Base-by-base conservation (phyloP, 2,797 vertebrate species). In the Lates japonicus region DNA sequence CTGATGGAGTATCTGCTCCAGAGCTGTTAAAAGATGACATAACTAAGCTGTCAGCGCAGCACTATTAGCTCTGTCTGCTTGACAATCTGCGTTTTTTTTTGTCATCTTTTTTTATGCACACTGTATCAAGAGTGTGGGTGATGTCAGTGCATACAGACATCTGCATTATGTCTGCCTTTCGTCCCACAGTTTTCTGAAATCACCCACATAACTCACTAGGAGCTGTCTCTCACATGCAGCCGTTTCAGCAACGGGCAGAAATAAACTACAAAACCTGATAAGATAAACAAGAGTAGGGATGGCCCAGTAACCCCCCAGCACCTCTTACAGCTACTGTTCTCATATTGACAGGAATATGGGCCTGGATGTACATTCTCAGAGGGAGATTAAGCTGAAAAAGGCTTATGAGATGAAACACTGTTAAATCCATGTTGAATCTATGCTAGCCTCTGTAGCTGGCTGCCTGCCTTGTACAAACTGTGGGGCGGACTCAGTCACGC, bases 361-460 rank as follows among this genome's bases (percentile, higher is more conserved):
- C 84, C 83, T 76, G 76, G 84, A 67, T 91, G 84, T 86, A 74
- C 84, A 82, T 88, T 76, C 81, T 91, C 76, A 66, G 84, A 90
- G 84, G 88, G 78, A 87, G 91, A 93, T 93, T 93, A 90, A 76
- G 78, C 88, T 81, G 76, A 86, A 84, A 90, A 92, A 81, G 84
- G 90, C 90, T 94, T 91, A 92, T 87, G 90, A 92, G 92, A 91
- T 89, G 87, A 92, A 90, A 91, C 81, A 79, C 85, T 83, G 87
- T 87, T 91, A 91, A 93, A 93, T 87, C 91, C 79, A 39, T 89
- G 90, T 92, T 87, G 82, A 92, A 90, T 93, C 87, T 89, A 88
- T 84, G 88, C 85, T 89, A 78, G 92, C 88, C 84, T 84, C 82
- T 61, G 74, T 84, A 86, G 91, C 89, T 88, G 87, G 55, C 85